Evolutionary conservation across 2,797 vertebrate species (phyloP).

Genomic region (Chaenodraco wilsoni): DNA sequence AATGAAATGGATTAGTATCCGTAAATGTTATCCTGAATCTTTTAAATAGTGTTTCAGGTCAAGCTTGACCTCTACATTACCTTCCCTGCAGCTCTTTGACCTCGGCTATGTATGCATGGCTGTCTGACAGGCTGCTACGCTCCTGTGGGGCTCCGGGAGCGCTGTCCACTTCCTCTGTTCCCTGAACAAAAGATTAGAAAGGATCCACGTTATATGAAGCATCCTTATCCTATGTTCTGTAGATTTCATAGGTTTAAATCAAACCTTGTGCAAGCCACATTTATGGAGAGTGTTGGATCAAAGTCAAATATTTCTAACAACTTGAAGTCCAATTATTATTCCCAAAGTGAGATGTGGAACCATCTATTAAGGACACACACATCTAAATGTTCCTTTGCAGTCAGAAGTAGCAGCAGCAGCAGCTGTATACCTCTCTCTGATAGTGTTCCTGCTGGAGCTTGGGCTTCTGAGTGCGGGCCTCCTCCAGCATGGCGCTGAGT

Average conservation of each 20-base stretch:
- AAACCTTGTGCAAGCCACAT: neutral
- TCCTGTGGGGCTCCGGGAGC: slow-evolving; percentile 94
- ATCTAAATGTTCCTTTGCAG: neutral
- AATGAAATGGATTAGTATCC: neutral
- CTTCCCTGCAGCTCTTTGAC: slow-evolving; percentile 86
- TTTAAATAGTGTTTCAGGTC: neutral
- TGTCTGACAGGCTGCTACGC: slow-evolving; percentile 73
- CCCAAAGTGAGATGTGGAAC: neutral
- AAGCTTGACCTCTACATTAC: slow-evolving; percentile 64
- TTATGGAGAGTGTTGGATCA: neutral
- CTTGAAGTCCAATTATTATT: neutral
- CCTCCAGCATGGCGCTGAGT: slow-evolving; percentile 82
- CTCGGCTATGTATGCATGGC: slow-evolving; percentile 77
- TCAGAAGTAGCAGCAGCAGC: neutral
- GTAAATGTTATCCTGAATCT: accelerated
- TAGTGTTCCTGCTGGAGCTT: slow-evolving; percentile 77
- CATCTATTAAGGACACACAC: neutral
- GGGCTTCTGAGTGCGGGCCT: slow-evolving; percentile 69
- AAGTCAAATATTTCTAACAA: neutral
- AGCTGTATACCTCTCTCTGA: slow-evolving; percentile 82
- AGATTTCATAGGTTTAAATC: neutral
- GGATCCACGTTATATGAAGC: neutral
- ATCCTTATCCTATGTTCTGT: neutral
- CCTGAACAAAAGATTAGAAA: slow-evolving; percentile 71
- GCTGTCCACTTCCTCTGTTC: slow-evolving; percentile 79